Evolutionary conservation across 2,113 vertebrate genomes (phyloP).

Genomic region (Fulica atra): DNA sequence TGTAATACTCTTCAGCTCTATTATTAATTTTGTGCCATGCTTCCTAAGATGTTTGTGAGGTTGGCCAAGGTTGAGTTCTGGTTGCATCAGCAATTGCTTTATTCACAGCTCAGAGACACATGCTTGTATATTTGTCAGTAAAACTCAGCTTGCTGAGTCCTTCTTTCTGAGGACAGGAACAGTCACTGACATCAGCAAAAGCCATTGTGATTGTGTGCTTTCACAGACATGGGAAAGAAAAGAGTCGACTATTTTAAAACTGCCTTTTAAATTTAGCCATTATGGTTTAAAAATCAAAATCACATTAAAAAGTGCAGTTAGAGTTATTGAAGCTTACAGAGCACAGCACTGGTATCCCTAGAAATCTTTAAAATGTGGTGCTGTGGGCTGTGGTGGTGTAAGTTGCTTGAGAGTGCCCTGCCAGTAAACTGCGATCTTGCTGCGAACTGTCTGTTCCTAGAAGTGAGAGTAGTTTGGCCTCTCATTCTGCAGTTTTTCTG

Average conservation of each 20-base stretch:
- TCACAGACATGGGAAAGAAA: background rate
- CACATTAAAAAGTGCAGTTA: background rate
- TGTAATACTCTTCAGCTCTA: background rate
- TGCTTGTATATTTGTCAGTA: background rate
- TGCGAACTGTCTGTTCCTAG: background rate
- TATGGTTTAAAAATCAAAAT: background rate
- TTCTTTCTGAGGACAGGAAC: background rate
- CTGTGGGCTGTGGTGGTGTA: background rate
- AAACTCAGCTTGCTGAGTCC: background rate
- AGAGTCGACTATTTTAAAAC: background rate
- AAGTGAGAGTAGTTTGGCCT: background rate
- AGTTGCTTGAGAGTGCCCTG: background rate
- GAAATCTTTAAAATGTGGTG: background rate
- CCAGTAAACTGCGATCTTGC: background rate
- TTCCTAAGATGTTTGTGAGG: slow-evolving; percentile 8
- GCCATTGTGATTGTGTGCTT: background rate
- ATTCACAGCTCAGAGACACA: background rate
- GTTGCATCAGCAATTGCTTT: slow-evolving; percentile 42
- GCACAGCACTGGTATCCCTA: background rate
- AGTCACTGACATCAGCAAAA: background rate
- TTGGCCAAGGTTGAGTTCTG: slow-evolving; percentile 46
- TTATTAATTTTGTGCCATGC: slow-evolving; percentile 5
- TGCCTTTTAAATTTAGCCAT: background rate
- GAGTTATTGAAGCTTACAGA: background rate
- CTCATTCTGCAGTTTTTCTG: background rate